A percentile compares a stretch with the other conserved stretches of the same genome.
phyloP scores from a whole-genome alignment of 2,113 vertebrate genomes.

The Trochalopteron elliotii region DNA sequence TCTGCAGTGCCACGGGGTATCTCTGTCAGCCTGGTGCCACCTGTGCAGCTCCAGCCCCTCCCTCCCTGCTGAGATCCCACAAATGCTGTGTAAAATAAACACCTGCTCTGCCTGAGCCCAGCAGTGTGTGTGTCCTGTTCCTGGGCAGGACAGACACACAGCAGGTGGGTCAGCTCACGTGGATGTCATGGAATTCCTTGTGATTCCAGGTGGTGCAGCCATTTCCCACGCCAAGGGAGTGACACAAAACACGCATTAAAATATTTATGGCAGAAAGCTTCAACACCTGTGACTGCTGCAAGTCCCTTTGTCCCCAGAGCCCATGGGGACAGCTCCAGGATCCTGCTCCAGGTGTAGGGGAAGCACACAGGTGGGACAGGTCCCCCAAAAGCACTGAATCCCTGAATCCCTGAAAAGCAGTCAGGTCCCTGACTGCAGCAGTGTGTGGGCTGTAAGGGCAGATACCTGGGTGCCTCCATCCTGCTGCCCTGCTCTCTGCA shows the following conservation, averaged over 20 bases:
- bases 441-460: not conserved
- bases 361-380: fast-evolving
- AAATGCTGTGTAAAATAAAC: not conserved
- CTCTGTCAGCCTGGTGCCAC: not conserved
- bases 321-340: no score
- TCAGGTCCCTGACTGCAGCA: fast-evolving
- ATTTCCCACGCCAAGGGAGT: no score
- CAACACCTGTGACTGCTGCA: no score
- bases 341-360: not conserved
- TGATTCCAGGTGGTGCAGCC: no score
- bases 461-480: not conserved
- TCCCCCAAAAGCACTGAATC: not conserved
- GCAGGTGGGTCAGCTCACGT: fast-evolving
- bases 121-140: not conserved
- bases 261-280: no score
- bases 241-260: no score
- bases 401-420: no score
- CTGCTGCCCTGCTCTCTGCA: not conserved
- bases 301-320: no score
- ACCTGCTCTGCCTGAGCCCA: not conserved
- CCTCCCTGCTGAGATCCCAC: not conserved
- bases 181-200: no score
- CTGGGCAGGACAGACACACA: not conserved
- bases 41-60: not conserved
- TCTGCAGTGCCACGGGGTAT: fast-evolving